These are phyloP conservation scores for Thereva nobilitata DNA, from an alignment of 2,888 invertebrate species.

Conservation along the genomic window DNA sequence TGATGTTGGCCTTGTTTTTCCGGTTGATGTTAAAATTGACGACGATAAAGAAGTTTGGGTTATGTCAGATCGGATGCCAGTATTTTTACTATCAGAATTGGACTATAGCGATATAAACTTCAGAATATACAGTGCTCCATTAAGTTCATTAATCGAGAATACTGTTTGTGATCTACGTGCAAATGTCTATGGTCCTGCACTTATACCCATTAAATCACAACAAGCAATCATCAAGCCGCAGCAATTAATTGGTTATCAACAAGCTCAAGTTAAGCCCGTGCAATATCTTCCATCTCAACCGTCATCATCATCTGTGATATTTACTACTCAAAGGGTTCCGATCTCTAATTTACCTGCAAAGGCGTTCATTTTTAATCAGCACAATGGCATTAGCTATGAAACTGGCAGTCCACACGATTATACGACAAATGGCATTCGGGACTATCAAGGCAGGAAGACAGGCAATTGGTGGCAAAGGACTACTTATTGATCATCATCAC, in stretches of 20 bases:
- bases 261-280: conserved; percentile 2
- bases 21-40: conserved; percentile 78
- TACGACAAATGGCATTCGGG: conserved; percentile 49
- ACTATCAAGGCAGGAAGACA: conserved; percentile 50
- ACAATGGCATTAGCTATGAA: conserved; percentile 56
- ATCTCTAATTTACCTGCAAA: conserved; percentile 50
- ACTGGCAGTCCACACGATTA: conserved; percentile 54
- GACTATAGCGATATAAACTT: conserved; percentile 80
- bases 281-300: neutral
- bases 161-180: conserved; percentile 70
- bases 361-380: conserved; percentile 56
- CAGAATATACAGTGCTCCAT: conserved; percentile 71
- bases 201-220: neutral
- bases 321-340: conserved; percentile 43
- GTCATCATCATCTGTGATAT: conserved; percentile 10
- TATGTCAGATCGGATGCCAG: conserved; percentile 80
- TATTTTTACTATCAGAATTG: conserved; percentile 70
- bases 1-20: conserved; percentile 76
- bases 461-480: conserved; percentile 46
- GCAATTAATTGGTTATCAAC: conserved; percentile 33
- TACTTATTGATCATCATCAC: no score
- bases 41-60: conserved; percentile 75
- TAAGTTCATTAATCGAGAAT: conserved; percentile 68
- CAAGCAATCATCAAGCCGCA: conserved; percentile 5
- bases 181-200: conserved; percentile 47